These are phyloP conservation scores for Atherinomorus stipes DNA, from an alignment of 2,113 vertebrate species.

Conservation along the genomic window DNA sequence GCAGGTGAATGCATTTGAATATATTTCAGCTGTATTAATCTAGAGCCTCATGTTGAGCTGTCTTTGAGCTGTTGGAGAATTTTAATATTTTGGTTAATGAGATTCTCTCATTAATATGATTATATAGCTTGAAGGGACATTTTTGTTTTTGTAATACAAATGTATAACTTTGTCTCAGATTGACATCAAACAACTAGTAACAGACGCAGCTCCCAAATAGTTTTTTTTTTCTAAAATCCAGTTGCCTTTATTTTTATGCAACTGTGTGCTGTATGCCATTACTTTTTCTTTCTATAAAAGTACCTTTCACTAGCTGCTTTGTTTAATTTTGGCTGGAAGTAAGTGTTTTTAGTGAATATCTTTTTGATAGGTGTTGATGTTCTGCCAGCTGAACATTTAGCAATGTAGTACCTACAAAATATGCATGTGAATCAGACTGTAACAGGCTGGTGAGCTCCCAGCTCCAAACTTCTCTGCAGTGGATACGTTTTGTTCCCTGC, in stretches of 20 bases:
- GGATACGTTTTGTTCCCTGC: slow-evolving; percentile 47
- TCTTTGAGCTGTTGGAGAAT: slow-evolving; percentile 3
- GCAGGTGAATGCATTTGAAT: slow-evolving; percentile 2
- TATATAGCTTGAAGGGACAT: not conserved
- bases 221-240: slow-evolving; percentile 17
- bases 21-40: not conserved
- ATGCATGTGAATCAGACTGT: slow-evolving; percentile 51
- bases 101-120: not conserved
- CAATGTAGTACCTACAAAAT: slow-evolving; percentile 44
- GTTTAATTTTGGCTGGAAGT: slow-evolving; percentile 33
- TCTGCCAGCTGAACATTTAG: slow-evolving; percentile 53
- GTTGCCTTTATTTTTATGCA: slow-evolving; percentile 31
- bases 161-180: not conserved
- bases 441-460: slow-evolving; percentile 25
- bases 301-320: slow-evolving; percentile 38
- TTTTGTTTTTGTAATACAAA: slow-evolving; percentile 5
- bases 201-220: not conserved
- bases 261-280: slow-evolving; percentile 12
- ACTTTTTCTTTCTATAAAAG: slow-evolving; percentile 18
- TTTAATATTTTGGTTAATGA: slow-evolving; percentile 13
- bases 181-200: not conserved
- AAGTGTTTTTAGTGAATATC: slow-evolving; percentile 44
- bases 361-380: slow-evolving; percentile 54
- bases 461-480: slow-evolving; percentile 46
- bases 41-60: not conserved